These are phyloP conservation scores for Sinocyclocheilus anshuiensis DNA, from an alignment of 2,113 vertebrate genomes.

Conservation along the genomic window DNA sequence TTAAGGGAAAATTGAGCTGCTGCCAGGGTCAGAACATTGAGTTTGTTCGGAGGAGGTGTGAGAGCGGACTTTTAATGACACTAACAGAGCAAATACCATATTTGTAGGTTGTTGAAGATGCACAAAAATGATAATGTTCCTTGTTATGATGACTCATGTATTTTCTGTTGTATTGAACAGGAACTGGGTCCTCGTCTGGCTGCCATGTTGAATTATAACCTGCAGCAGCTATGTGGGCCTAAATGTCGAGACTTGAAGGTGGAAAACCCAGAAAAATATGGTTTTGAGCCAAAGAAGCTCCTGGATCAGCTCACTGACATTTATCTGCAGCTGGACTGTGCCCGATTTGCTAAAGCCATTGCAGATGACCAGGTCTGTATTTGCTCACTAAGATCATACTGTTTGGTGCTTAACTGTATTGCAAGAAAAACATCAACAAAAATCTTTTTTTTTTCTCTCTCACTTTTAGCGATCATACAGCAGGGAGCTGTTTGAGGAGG, in stretches of 20 bases:
- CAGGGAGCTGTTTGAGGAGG: conserved; percentile 95
- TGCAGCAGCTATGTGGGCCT: conserved; percentile 96
- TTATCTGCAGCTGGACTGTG: conserved; percentile 95
- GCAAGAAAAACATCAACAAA: background rate
- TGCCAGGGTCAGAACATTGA: conserved; percentile 16
- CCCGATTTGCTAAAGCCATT: conserved; percentile 96
- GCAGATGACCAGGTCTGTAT: conserved; percentile 94
- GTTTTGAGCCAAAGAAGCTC: conserved; percentile 99
- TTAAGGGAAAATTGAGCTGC: conserved; percentile 47
- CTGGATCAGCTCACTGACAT: conserved; percentile 98
- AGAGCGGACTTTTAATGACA: background rate
- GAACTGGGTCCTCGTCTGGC: conserved; percentile 95
- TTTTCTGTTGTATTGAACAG: conserved; percentile 67
- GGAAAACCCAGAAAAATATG: conserved; percentile 97
- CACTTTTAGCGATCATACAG: conserved; percentile 90
- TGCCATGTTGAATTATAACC: conserved; percentile 98
- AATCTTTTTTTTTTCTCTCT: background rate
- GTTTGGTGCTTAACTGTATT: background rate
- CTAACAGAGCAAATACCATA: background rate
- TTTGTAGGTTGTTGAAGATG: background rate
- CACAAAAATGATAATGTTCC: background rate
- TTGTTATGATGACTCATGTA: background rate
- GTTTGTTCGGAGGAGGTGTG: conserved; percentile 42
- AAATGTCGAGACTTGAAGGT: conserved; percentile 99
- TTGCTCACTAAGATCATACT: background rate